A percentile compares a stretch with the other conserved stretches of the same genome.
These are phyloP conservation scores for Synanthedon tipuliformis DNA, from an alignment of 2,888 invertebrate species.

Conservation along the genomic window DNA sequence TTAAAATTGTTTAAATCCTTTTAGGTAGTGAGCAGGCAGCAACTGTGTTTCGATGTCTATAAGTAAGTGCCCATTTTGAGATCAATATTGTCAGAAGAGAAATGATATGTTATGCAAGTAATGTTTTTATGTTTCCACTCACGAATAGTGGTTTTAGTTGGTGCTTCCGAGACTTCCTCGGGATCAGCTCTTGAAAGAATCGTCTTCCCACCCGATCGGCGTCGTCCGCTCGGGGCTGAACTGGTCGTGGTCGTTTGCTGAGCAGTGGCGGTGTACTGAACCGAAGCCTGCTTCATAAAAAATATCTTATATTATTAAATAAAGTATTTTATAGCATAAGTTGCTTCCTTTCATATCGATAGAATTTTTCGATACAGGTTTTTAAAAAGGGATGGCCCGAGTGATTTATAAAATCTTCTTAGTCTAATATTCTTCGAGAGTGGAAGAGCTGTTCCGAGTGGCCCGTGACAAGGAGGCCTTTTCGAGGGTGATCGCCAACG, in stretches of 20 bases:
- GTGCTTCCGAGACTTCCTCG: constrained; percentile 55
- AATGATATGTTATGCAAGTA: too few relatives aligned
- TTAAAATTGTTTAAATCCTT: background rate
- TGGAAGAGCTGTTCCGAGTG: too few relatives aligned
- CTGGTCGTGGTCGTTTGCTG: constrained; percentile 64
- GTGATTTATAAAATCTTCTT: too few relatives aligned
- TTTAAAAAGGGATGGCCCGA: too few relatives aligned
- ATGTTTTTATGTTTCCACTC: background rate
- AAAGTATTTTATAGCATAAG: too few relatives aligned
- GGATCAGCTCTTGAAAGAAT: constrained; percentile 50
- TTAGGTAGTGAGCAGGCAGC: background rate
- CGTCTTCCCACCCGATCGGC: constrained; percentile 46
- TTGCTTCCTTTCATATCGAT: too few relatives aligned
- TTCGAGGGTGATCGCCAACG: too few relatives aligned
- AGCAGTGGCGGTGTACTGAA: constrained; percentile 52
- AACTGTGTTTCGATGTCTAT: background rate
- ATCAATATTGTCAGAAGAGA: too few relatives aligned
- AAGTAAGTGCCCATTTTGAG: too few relatives aligned
- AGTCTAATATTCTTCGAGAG: too few relatives aligned
- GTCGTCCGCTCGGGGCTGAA: constrained; percentile 62
- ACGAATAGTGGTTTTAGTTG: constrained; percentile 22
- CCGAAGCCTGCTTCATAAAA: constrained; percentile 40
- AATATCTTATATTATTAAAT: constrained; percentile 12
- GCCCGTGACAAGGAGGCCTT: too few relatives aligned
- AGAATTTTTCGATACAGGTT: too few relatives aligned